These are phyloP conservation scores for Drosophila vallismaia DNA, from an alignment of 2,888 invertebrate species.

Conservation along the genomic window DNA sequence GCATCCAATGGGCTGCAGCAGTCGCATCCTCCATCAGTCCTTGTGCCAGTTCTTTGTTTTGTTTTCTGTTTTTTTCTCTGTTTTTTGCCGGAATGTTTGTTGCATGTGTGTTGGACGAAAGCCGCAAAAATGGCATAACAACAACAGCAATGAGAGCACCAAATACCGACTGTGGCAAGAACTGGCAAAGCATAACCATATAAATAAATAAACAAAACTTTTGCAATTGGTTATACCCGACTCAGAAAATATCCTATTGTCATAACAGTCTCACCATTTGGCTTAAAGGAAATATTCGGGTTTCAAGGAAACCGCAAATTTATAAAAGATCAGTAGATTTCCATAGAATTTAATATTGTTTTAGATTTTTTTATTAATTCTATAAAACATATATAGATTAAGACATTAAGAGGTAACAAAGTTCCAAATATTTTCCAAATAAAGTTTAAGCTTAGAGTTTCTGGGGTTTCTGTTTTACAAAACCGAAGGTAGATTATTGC, in stretches of 20 bases:
- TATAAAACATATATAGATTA: neutral
- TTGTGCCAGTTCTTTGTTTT: constrained; percentile 59
- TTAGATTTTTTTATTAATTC: neutral
- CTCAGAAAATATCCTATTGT: neutral
- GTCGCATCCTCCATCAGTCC: constrained; percentile 60
- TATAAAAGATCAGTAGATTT: too few relatives aligned
- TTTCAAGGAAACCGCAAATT: too few relatives aligned
- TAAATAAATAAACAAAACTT: neutral
- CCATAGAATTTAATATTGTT: too few relatives aligned
- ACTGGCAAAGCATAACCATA: constrained; percentile 45
- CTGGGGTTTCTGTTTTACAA: constrained; percentile 5
- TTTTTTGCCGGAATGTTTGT: constrained; percentile 21
- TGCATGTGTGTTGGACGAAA: constrained; percentile 56
- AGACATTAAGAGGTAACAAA: constrained; percentile 3
- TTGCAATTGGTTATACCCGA: neutral
- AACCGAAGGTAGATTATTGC: constrained; percentile 35
- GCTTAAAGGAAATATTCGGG: neutral
- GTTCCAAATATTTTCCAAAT: constrained; percentile 42
- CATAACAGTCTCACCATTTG: neutral
- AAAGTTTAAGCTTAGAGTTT: constrained; percentile 43
- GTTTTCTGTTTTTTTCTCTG: constrained; percentile 1
- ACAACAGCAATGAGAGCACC: constrained; percentile 38
- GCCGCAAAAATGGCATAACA: constrained; percentile 64
- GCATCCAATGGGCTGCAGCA: constrained; percentile 55
- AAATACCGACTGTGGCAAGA: constrained; percentile 39